A percentile compares a stretch with the other conserved stretches of the same genome.
Conservation (phyloP, 2,113 vertebrate genomes). For the Myiozetetes cayanensis region DNA sequence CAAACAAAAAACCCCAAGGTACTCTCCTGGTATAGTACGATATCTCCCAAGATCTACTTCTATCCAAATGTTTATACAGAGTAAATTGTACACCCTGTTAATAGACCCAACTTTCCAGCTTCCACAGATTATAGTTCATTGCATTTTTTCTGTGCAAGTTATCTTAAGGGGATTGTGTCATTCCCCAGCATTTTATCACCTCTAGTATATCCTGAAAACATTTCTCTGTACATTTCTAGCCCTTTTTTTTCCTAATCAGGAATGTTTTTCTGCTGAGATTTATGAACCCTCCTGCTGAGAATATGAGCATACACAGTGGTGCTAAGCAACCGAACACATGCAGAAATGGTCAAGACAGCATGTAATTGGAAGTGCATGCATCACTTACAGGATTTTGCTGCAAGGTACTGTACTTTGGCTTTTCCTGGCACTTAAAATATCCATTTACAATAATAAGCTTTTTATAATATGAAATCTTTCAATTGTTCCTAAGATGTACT, state of each 20-base stretch:
- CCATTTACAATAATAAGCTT: background rate
- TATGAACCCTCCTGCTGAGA: background rate
- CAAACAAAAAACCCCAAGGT: background rate
- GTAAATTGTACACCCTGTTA: slow-evolving; percentile 50
- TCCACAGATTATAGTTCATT: slow-evolving; percentile 35
- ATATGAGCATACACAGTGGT: background rate
- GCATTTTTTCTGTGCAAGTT: slow-evolving; percentile 34
- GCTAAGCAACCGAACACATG: background rate
- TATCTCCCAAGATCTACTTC: slow-evolving; percentile 34
- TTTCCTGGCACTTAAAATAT: background rate
- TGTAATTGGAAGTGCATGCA: background rate
- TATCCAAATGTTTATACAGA: slow-evolving; percentile 6
- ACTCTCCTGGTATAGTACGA: background rate
- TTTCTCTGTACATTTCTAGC: background rate
- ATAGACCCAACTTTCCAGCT: slow-evolving; percentile 28
- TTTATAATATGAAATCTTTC: background rate
- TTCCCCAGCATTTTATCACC: slow-evolving; percentile 10
- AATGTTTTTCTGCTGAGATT: background rate
- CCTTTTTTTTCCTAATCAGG: background rate
- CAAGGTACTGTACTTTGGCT: background rate
- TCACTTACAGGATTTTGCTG: slow-evolving; percentile 9
- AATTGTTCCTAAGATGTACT: background rate
- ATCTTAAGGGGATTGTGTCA: background rate
- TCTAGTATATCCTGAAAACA: background rate
- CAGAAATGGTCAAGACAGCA: background rate